Conservation (phyloP, 1,140 invertebrate species). For the Hycleus cichorii region DNA sequence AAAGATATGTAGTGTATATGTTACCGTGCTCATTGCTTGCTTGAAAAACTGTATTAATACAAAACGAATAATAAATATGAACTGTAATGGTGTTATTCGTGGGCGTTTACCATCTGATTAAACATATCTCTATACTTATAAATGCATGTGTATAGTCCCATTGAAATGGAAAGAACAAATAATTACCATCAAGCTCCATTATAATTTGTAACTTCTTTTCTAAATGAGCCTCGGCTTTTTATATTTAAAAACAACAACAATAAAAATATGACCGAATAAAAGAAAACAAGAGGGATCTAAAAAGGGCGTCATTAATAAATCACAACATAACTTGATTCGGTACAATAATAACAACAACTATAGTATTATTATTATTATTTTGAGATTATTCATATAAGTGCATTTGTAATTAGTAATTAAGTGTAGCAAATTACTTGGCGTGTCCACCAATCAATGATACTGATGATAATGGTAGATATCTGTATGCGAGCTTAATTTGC, state of each 20-base stretch:
- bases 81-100: slow-evolving; percentile 28
- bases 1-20: slow-evolving; percentile 38
- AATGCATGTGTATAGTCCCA: too few relatives aligned
- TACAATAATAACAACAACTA: background rate
- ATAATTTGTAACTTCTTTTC: slow-evolving; percentile 28
- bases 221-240: background rate
- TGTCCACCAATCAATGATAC: slow-evolving; percentile 10
- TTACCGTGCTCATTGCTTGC: slow-evolving; percentile 18
- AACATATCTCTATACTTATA: slow-evolving; percentile 7
- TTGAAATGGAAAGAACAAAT: slow-evolving; percentile 10
- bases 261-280: background rate
- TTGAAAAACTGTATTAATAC: slow-evolving; percentile 32
- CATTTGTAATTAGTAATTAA: slow-evolving; percentile 22
- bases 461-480: slow-evolving; percentile 18
- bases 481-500: slow-evolving; percentile 18
- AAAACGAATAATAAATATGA: slow-evolving; percentile 32
- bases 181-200: slow-evolving; percentile 27
- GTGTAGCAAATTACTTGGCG: slow-evolving; percentile 17
- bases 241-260: background rate
- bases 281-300: background rate
- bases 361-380: background rate
- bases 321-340: background rate
- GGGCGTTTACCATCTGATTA: slow-evolving; percentile 33
- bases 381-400: slow-evolving; percentile 24
- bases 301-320: background rate